Base-by-base conservation (phyloP, 2,797 vertebrate genomes). In the Selene dorsalis region DNA sequence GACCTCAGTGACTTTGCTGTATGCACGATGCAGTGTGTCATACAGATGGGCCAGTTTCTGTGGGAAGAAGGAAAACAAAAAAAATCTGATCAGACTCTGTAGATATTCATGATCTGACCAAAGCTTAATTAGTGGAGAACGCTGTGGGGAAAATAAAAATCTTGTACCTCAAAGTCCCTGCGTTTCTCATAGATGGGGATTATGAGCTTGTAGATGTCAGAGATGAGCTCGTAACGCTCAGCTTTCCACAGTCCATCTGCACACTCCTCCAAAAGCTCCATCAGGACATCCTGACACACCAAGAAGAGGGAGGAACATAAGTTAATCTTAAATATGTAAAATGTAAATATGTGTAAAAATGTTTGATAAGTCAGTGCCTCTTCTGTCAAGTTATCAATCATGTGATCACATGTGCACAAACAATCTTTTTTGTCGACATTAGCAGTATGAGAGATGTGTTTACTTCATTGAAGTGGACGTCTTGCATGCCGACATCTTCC, bases 381-480 rank as follows among this genome's bases (percentile, higher is more conserved):
- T 39, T 48, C 30, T 59, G n/a, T 56, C 6, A 30, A 30, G 30
- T 30, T 30, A 30, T 30, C 30, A 30, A 30, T 30, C 30, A 30
- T 30, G 30, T 30, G 30, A 30, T 30, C 30, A 30, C 30, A 30
- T 30, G 30, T 30, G 30, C 30, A 30, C 30, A 30, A 30, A 30
- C 30, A 30, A 30, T n/a, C n/a, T n/a, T 35, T 8, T 35, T 8
- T 35, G 32, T 35, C 9, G 32, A 8, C 32, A 35, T 35, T 8
- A 9, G 0, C 16, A 55, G 38, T 10, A 53, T 24, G 28, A 65
- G 59, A 32, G 14, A n/a, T 28, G 8, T 8, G 50, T 43, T 26
- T 77, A 99, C 98, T 93, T 99, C 98, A 20, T 97, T 99, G 90
- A 99, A 99, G 73, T 99, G 98, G 77, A 99, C 98, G n/a, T 99